These are phyloP conservation scores for Chloebia gouldiae DNA, from an alignment of 2,113 vertebrate species.

Conservation along the genomic window DNA sequence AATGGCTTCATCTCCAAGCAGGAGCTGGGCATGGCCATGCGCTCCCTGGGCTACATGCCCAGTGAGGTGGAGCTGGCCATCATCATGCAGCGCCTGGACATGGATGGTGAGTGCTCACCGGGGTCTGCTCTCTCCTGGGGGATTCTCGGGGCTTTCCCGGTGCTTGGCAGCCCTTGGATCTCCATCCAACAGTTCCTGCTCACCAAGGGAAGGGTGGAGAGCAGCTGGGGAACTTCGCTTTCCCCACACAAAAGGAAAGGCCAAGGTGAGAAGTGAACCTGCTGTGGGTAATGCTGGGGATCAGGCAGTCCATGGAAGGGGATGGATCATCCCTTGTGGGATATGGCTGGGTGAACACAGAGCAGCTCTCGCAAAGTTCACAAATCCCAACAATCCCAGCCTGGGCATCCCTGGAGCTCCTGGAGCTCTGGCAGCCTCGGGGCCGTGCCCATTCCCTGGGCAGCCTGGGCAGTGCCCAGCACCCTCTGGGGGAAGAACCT, in stretches of 20 bases:
- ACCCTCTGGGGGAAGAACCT: not conserved
- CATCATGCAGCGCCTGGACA: slow-evolving; percentile 98
- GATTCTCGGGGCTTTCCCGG: not conserved
- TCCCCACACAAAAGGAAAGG: not conserved
- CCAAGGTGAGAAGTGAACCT: rapidly evolving
- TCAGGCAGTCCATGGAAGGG: rapidly evolving
- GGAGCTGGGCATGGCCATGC: slow-evolving; percentile 99
- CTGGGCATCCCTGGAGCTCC: not conserved
- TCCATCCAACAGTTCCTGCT: rapidly evolving
- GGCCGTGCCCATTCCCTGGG: not conserved
- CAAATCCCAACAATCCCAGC: not conserved
- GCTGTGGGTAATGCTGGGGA: not conserved
- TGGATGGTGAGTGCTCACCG: slow-evolving; percentile 79
- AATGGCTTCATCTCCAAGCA: slow-evolving; percentile 99
- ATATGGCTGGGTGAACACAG: not conserved
- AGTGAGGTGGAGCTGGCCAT: slow-evolving; percentile 98
- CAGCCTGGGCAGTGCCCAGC: not conserved
- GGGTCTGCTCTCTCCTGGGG: not conserved
- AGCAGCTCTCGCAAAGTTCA: not conserved
- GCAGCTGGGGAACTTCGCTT: not conserved
- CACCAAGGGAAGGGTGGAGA: not conserved
- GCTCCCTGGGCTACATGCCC: slow-evolving; percentile 98
- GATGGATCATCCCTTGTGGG: not conserved
- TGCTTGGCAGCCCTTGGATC: rapidly evolving
- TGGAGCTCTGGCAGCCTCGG: not conserved